Percentiles rank a stretch among this genome's conserved stretches.
Evolutionary conservation across 23 tunicate species (phyloP).

Genomic region (Phallusia fumigata): DNA sequence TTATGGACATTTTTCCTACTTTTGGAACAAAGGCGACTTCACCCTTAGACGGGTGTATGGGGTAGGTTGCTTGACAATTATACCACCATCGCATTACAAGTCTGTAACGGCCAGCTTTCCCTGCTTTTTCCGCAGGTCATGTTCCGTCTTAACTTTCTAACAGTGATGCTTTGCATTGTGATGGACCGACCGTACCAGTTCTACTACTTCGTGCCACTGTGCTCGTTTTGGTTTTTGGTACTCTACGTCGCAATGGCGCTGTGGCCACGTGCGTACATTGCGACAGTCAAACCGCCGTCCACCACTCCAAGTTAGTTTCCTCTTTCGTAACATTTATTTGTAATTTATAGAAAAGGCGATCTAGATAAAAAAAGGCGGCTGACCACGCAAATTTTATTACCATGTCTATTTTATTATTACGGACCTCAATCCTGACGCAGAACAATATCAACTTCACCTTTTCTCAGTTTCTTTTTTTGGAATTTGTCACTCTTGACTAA

Average conservation of each 20-base stretch:
- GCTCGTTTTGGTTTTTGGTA: conserved; percentile 81
- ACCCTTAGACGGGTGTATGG: conserved; percentile 57
- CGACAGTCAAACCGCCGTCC: background rate
- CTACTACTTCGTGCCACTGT: conserved; percentile 83
- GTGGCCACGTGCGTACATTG: conserved; percentile 61
- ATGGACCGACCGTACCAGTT: conserved; percentile 86
- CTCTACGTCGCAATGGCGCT: conserved; percentile 67
- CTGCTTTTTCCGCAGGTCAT: conserved; percentile 49
- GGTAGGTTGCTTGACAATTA: conserved; percentile 50
- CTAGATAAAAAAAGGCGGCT: too few species aligned
- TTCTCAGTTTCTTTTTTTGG: too few species aligned
- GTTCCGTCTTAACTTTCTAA: conserved; percentile 70
- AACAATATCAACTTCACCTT: too few species aligned
- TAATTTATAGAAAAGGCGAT: too few species aligned
- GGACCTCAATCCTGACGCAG: too few species aligned
- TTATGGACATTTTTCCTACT: conserved; percentile 78
- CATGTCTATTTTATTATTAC: too few species aligned
- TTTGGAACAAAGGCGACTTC: conserved; percentile 87
- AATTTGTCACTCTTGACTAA: too few species aligned
- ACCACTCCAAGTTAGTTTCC: background rate
- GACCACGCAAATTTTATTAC: too few species aligned
- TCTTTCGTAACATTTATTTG: too few species aligned
- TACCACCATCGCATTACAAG: too few species aligned
- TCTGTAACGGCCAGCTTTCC: too few species aligned
- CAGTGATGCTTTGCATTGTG: conserved; percentile 70